Conservation (phyloP, 2,113 vertebrate species). For the Cavia aperea region DNA sequence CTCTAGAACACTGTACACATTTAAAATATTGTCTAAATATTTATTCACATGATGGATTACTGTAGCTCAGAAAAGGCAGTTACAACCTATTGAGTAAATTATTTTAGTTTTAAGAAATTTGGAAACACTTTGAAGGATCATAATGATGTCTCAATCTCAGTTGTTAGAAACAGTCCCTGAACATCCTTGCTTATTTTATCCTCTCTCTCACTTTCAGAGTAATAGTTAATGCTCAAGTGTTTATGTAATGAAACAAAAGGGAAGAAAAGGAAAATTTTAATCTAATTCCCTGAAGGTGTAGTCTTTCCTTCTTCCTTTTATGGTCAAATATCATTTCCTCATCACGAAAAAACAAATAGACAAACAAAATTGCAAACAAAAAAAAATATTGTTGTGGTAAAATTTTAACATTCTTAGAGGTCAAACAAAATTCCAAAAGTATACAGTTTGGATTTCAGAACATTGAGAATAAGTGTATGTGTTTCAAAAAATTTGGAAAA, state of each 20-base stretch:
- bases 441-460: neutral
- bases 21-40: conserved; percentile 79
- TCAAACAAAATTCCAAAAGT: conserved; percentile 10
- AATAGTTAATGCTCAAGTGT: conserved; percentile 40
- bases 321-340: neutral
- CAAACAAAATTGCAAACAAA: neutral
- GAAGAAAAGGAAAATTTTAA: neutral
- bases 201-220: neutral
- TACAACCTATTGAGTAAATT: conserved; percentile 72
- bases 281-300: neutral
- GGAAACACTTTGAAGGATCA: conserved; percentile 56
- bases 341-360: conserved; percentile 16
- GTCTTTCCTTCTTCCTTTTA: neutral
- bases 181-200: conserved; percentile 29
- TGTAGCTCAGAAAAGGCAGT: conserved; percentile 66
- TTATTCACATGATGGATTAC: conserved; percentile 74
- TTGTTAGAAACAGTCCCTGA: conserved; percentile 58
- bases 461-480: neutral
- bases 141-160: conserved; percentile 37
- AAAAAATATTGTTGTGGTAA: neutral
- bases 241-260: conserved; percentile 3
- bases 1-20: conserved; percentile 74
- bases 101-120: conserved; percentile 65
- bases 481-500: conserved; percentile 8
- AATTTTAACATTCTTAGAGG: neutral